Percentiles rank a stretch among this genome's conserved stretches.
Conservation (phyloP, 2,888 invertebrate genomes). For the Brachyptera putata region DNA sequence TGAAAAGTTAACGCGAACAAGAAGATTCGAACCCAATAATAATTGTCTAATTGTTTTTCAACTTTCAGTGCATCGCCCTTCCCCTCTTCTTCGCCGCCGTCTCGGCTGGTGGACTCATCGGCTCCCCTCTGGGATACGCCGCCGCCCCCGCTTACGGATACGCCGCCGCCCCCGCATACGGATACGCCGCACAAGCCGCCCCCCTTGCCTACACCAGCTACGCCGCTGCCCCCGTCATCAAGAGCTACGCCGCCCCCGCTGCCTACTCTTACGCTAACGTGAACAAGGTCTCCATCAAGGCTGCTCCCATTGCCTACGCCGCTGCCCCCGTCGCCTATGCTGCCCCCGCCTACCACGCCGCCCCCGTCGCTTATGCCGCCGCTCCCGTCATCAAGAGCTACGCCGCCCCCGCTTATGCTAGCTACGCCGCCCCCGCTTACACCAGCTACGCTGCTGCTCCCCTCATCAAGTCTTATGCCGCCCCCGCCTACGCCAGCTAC, state of each 20-base stretch:
- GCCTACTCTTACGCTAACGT: conserved; percentile 21
- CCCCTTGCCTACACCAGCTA: not conserved
- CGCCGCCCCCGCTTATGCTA: conserved; percentile 16
- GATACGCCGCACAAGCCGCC: conserved; percentile 6
- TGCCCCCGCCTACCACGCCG: conserved; percentile 38
- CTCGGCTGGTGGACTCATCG: conserved; percentile 42
- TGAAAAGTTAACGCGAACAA: no score
- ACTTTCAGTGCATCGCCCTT: conserved; percentile 24
- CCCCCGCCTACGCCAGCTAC: not conserved
- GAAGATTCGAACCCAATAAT: no score
- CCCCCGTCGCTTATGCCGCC: conserved; percentile 35
- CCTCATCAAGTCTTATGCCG: not conserved
- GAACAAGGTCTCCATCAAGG: conserved; percentile 36
- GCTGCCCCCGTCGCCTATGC: conserved; percentile 26
- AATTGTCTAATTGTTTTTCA: conserved; percentile 17
- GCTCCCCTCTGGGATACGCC: conserved; percentile 41
- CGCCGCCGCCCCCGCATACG: conserved; percentile 39
- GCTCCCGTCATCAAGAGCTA: conserved; percentile 36
- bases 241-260: conserved; percentile 5
- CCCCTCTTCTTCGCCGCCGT: conserved; percentile 40
- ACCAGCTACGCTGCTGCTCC: conserved; percentile 1
- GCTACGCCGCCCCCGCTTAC: conserved; percentile 18
- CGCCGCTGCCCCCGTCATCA: not conserved
- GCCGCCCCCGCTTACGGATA: conserved; percentile 39
- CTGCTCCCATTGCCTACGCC: conserved; percentile 38